Conservation (phyloP, 37 sponge, comb jelly and placozoan species). For the Theonella swinhoei region DNA sequence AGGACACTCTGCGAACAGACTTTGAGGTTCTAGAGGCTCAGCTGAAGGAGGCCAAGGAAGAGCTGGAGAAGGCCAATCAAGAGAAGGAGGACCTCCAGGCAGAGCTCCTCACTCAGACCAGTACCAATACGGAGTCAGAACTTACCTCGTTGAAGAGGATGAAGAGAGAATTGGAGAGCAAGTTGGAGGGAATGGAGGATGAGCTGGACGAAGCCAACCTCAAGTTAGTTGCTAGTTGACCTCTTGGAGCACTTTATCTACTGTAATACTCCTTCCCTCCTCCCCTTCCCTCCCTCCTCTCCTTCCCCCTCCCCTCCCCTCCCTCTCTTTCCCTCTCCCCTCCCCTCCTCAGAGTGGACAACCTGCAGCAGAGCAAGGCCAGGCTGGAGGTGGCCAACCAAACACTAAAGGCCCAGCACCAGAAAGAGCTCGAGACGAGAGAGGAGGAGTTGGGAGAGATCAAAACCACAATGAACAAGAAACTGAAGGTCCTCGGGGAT, state of each 20-base stretch:
- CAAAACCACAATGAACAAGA: constrained; percentile 75
- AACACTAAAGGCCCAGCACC: constrained; percentile 58
- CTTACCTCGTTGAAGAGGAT: constrained; percentile 76
- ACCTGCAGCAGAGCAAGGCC: constrained; percentile 66
- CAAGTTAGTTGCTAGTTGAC: constrained; percentile 42
- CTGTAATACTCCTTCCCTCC: neutral
- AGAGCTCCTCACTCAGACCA: constrained; percentile 40
- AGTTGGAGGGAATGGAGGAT: constrained; percentile 93
- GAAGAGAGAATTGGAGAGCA: constrained; percentile 87
- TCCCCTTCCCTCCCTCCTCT: neutral
- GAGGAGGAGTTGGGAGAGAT: constrained; percentile 92
- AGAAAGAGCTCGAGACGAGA: constrained; percentile 85
- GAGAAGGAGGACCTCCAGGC: constrained; percentile 80
- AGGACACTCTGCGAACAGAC: constrained; percentile 59
- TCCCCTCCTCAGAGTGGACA: constrained; percentile 32
- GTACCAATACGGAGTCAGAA: constrained; percentile 52
- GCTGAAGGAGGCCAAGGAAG: constrained; percentile 56
- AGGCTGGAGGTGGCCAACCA: constrained; percentile 83
- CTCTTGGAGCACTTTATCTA: neutral
- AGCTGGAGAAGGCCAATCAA: constrained; percentile 31
- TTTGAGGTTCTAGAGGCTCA: constrained; percentile 41
- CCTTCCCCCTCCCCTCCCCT: neutral
- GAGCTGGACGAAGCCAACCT: constrained; percentile 90
- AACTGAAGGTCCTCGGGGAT: constrained; percentile 77
- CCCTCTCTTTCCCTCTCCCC: neutral